These are phyloP conservation scores for Stomorhina lunata DNA, from an alignment of 2,888 invertebrate genomes.

Conservation along the genomic window DNA sequence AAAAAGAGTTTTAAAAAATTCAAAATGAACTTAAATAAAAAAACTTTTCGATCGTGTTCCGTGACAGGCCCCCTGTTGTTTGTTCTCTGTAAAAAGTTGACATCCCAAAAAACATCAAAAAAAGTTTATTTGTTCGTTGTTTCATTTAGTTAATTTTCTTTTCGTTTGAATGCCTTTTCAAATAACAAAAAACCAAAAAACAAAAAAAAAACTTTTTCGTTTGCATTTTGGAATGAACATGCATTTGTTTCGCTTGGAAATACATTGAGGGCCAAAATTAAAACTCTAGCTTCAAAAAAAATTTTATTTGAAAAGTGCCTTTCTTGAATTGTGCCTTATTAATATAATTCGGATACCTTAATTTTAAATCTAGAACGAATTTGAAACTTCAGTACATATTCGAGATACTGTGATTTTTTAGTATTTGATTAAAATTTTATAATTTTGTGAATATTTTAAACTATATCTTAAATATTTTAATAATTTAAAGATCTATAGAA, in stretches of 20 bases:
- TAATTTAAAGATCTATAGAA: no score
- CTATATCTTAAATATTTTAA: no score
- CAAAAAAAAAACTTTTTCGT: neutral
- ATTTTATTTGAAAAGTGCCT: no score
- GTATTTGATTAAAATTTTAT: no score
- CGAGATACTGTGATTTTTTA: no score
- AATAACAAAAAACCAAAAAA: no score
- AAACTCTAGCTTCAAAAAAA: neutral
- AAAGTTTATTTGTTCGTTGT: neutral
- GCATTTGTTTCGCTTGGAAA: neutral
- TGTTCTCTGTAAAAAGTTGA: constrained; percentile 5
- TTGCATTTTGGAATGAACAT: neutral
- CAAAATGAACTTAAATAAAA: neutral
- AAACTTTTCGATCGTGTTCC: constrained; percentile 28
- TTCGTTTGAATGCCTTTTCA: neutral
- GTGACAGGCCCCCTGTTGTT: constrained; percentile 41
- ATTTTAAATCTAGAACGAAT: no score
- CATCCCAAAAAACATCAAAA: constrained; percentile 25
- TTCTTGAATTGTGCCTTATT: no score
- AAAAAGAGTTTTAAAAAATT: neutral
- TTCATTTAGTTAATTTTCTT: neutral
- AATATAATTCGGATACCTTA: no score
- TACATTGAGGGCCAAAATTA: neutral
- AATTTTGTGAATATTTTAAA: no score
- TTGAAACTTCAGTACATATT: no score